Conservation (phyloP, 2,888 invertebrate genomes). For the Adelphocoris suturalis region DNA sequence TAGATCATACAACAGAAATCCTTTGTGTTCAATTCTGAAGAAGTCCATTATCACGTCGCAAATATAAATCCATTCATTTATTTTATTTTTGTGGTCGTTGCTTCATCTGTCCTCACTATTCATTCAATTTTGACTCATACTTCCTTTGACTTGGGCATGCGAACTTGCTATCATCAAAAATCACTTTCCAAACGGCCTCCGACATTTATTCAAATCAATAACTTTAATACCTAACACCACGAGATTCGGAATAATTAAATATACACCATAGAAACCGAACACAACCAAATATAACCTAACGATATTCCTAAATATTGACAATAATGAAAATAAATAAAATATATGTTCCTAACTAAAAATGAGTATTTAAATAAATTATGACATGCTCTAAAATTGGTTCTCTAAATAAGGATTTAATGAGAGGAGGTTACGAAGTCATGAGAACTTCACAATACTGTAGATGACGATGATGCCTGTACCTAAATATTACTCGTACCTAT, state of each 20-base stretch:
- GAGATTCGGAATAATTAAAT: background rate
- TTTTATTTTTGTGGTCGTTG: background rate
- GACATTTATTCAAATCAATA: constrained; percentile 22
- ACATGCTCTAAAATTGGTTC: background rate
- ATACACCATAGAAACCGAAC: constrained; percentile 3
- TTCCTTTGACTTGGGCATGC: constrained; percentile 26
- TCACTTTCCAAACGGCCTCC: background rate
- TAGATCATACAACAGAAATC: constrained; percentile 31
- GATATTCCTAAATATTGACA: background rate
- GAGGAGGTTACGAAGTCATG: constrained; percentile 73
- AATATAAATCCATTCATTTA: background rate
- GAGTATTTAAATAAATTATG: constrained; percentile 15
- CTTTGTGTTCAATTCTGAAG: constrained; percentile 35
- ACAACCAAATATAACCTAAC: constrained; percentile 18
- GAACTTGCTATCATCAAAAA: background rate
- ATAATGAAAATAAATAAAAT: constrained; percentile 42
- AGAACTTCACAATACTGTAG: constrained; percentile 60
- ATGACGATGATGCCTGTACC: constrained; percentile 63
- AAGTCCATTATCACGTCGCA: background rate
- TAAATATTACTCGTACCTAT: constrained; percentile 46
- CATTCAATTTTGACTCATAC: background rate
- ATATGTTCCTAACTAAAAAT: constrained; percentile 28
- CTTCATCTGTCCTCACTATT: background rate
- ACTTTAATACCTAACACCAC: constrained; percentile 31
- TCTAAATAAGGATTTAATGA: constrained; percentile 58